These are phyloP conservation scores for Trichogramma pretiosum DNA, from an alignment of 1,140 invertebrate species.

Conservation along the genomic window DNA sequence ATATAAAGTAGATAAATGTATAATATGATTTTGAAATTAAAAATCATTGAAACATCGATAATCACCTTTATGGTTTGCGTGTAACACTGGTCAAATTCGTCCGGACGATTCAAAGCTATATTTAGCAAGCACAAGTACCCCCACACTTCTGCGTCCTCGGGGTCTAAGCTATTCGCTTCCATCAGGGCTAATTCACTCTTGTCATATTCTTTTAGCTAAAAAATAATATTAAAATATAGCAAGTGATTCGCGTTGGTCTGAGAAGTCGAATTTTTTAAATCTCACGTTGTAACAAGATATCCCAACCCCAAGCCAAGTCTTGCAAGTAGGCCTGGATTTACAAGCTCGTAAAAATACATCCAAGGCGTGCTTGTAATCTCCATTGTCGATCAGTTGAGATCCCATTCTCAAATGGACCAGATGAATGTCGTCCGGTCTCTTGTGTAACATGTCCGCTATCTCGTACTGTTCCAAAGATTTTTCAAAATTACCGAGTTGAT, in stretches of 20 bases:
- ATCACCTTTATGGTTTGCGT: slow-evolving; percentile 27
- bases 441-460: slow-evolving; percentile 22
- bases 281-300: slow-evolving; percentile 30
- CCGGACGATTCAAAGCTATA: slow-evolving; percentile 25
- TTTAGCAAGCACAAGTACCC: slow-evolving; percentile 36
- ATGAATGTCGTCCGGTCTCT: slow-evolving; percentile 25
- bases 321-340: slow-evolving; percentile 23
- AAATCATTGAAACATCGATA: too few relatives aligned
- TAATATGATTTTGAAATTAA: too few relatives aligned
- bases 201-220: slow-evolving; percentile 26
- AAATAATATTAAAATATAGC: not conserved
- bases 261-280: slow-evolving; percentile 5
- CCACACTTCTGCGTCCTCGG: slow-evolving; percentile 33
- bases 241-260: not conserved
- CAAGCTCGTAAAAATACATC: slow-evolving; percentile 26
- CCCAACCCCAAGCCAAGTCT: slow-evolving; percentile 36
- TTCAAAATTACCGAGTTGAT: slow-evolving; percentile 18
- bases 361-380: slow-evolving; percentile 23
- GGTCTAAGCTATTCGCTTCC: slow-evolving; percentile 35
- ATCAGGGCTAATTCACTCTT: slow-evolving; percentile 32
- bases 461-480: slow-evolving; percentile 24
- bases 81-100: slow-evolving; percentile 32
- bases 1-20: too few relatives aligned
- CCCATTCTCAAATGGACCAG: slow-evolving; percentile 29
- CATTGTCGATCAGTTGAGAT: slow-evolving; percentile 20